Conservation (phyloP, 2,113 vertebrate species). For the Boleophthalmus pectinirostris region DNA sequence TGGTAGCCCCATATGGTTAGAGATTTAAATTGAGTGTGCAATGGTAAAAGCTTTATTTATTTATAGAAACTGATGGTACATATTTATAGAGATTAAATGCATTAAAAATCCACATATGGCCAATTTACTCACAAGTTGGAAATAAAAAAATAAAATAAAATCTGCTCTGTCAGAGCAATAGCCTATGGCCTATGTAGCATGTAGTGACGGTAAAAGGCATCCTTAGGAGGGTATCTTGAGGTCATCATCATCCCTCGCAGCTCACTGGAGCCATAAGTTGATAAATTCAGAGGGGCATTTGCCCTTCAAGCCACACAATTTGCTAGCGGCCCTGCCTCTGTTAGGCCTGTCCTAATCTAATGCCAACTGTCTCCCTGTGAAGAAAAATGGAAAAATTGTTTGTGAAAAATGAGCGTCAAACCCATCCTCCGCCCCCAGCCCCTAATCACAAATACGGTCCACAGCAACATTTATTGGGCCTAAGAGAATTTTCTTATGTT, state of each 20-base stretch:
- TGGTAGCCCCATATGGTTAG: neutral
- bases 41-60: slow-evolving; percentile 6
- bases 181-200: slow-evolving; percentile 46
- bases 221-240: slow-evolving; percentile 76
- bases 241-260: slow-evolving; percentile 74
- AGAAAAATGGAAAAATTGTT: slow-evolving; percentile 79
- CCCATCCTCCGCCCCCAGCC: slow-evolving; percentile 52
- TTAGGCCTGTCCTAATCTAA: slow-evolving; percentile 78
- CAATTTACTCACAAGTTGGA: slow-evolving; percentile 34
- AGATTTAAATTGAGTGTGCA: neutral
- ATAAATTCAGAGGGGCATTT: slow-evolving; percentile 80
- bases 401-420: slow-evolving; percentile 78
- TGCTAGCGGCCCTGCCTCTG: slow-evolving; percentile 74
- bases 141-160: slow-evolving; percentile 7
- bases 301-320: slow-evolving; percentile 79
- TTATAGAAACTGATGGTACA: slow-evolving; percentile 5
- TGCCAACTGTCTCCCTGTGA: slow-evolving; percentile 78
- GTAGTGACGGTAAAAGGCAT: slow-evolving; percentile 68
- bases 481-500: slow-evolving; percentile 69
- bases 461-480: slow-evolving; percentile 72
- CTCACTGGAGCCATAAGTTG: slow-evolving; percentile 75
- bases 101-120: slow-evolving; percentile 11
- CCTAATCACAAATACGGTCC: slow-evolving; percentile 74
- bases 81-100: neutral
- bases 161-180: slow-evolving; percentile 23